Evolutionary conservation across 2,113 vertebrate species (phyloP).

Genomic region (Rhagologus leucostigma): DNA sequence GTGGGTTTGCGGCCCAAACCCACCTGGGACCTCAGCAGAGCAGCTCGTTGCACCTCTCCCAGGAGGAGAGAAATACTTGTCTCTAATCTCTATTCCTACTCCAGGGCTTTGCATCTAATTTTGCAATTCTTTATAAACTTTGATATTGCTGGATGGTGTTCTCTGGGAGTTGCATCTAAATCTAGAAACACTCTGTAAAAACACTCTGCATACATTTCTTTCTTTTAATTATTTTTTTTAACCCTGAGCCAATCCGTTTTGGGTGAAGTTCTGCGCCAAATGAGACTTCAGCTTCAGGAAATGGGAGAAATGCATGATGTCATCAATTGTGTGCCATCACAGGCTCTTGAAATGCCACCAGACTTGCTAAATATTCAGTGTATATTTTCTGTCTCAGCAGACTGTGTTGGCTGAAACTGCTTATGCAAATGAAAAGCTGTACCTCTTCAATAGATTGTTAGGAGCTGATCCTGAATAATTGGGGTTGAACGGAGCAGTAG

Average conservation of each 20-base stretch:
- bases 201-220: not conserved
- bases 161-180: not conserved
- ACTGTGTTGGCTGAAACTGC: slow-evolving; percentile 49
- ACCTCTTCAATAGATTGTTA: slow-evolving; percentile 40
- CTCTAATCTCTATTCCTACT: not conserved
- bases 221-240: not conserved
- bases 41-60: not conserved
- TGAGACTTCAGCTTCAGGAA: not conserved
- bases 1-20: not conserved
- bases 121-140: not conserved
- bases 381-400: slow-evolving; percentile 46
- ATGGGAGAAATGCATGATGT: not conserved
- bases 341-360: slow-evolving; percentile 30
- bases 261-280: not conserved
- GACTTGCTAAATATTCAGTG: slow-evolving; percentile 53
- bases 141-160: not conserved
- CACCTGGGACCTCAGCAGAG: not conserved
- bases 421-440: slow-evolving; percentile 49
- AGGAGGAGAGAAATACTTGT: not conserved
- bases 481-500: slow-evolving; percentile 26
- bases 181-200: not conserved
- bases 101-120: not conserved
- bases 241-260: not conserved
- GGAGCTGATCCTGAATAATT: slow-evolving; percentile 26
- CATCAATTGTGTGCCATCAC: slow-evolving; percentile 4